phyloP scores from a whole-genome alignment of 2,113 vertebrate species.

The Tonatia bakeri region DNA sequence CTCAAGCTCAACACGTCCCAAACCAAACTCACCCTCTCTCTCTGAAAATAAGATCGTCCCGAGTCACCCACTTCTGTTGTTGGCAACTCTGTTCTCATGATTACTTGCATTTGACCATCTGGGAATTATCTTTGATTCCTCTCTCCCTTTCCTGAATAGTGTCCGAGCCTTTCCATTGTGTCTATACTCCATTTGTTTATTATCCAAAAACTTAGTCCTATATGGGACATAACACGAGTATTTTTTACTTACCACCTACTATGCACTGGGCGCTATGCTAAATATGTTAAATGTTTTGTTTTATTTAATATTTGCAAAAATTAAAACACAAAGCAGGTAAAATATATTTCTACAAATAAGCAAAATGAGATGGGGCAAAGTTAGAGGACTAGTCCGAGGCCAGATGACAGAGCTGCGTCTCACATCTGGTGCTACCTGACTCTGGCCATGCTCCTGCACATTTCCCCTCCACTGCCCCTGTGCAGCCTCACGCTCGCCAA shows the following conservation, averaged over 20 bases:
- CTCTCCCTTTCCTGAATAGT: not conserved
- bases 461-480: fast-evolving
- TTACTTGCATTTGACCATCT: not conserved
- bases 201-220: not conserved
- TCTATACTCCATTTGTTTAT: not conserved
- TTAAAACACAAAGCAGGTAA: not conserved
- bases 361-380: not conserved
- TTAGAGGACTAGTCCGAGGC: not conserved
- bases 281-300: not conserved
- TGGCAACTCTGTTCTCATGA: not conserved
- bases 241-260: not conserved
- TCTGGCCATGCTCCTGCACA: fast-evolving
- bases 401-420: not conserved
- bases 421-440: not conserved
- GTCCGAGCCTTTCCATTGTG: not conserved
- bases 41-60: not conserved
- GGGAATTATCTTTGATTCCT: not conserved
- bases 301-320: not conserved
- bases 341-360: not conserved
- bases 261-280: not conserved
- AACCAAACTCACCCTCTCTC: not conserved
- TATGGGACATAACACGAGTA: not conserved
- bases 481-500: not conserved
- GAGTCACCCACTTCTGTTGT: not conserved
- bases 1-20: not conserved